These are phyloP conservation scores for Lasaia peninsularis DNA, from an alignment of 1,140 invertebrate species.

Conservation along the genomic window DNA sequence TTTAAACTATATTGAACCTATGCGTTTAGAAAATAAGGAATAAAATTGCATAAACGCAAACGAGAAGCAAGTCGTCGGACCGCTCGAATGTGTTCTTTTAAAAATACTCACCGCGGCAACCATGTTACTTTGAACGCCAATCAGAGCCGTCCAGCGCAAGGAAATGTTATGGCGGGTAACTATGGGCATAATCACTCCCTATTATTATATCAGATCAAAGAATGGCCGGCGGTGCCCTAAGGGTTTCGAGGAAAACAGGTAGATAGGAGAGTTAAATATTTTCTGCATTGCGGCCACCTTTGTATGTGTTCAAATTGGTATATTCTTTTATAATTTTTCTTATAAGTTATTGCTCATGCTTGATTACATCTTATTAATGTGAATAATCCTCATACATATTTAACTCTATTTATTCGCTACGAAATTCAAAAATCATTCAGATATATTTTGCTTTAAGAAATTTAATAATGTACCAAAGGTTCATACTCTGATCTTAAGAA, in stretches of 20 bases:
- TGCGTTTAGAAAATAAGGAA: rapidly evolving
- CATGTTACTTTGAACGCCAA: conserved; percentile 49
- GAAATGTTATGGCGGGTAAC: conserved; percentile 50
- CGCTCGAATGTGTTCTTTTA: conserved; percentile 31
- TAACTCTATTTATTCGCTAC: too few species aligned
- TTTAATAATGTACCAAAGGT: too few species aligned
- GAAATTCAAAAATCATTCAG: too few species aligned
- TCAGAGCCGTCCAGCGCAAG: conserved; percentile 31
- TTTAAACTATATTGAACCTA: not conserved
- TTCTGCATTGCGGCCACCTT: not conserved
- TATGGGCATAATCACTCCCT: conserved; percentile 41
- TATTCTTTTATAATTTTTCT: not conserved
- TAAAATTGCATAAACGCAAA: not conserved
- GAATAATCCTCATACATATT: too few species aligned
- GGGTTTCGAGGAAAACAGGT: conserved; percentile 6
- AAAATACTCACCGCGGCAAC: conserved; percentile 43
- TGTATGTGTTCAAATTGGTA: not conserved
- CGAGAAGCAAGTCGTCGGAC: conserved; percentile 9
- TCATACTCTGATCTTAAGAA: too few species aligned
- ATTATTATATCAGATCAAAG: conserved; percentile 34
- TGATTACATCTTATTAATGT: too few species aligned
- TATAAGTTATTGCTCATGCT: too few species aligned
- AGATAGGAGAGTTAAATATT: not conserved
- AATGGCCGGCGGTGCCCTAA: conserved; percentile 22
- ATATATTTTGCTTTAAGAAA: too few species aligned